Evolutionary conservation across 2,113 vertebrate species (phyloP), one percentile per base, ranked within the genome.

Genomic region (Atrichornis clamosus): DNA sequence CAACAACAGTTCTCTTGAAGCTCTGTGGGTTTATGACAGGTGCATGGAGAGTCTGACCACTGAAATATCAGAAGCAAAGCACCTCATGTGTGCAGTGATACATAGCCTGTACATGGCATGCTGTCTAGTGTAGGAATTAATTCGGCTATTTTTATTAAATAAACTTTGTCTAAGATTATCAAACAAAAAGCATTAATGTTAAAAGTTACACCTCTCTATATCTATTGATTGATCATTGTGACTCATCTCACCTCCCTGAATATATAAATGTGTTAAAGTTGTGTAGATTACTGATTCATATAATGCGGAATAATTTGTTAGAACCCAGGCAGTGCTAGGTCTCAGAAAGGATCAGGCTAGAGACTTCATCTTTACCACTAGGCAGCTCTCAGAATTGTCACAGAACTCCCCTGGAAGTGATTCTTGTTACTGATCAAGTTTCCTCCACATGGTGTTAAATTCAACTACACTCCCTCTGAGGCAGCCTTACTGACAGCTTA

Each of bases 81-180:
- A 13, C 27, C 6, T 20, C 49, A 60, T 0, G 0, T 56, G 7
- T 63, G 65, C 22, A 19, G 28, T 32, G 39, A 78, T 11, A 76
- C 11, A 24, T 7, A 59, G 10, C 26, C 35, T 39, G 16, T 27
- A 27, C 10, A 20, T n/a, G 32, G 26, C n/a, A 56, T 19, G 33
- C 28, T 86, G 15, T 59, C 18, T 24, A 52, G 26, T 19, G 15
- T 22, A 55, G 46, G 30, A 76, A 69, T n/a, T 72, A 72, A 74
- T 69, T 32, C 5, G 26, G 20, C 0, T 0, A 33, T 81, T 81
- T 75, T 26, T 46, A 32, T 47, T 77, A 77, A 80, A 77, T 28
- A 77, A 77, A 6, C 4, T 84, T 86, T 72, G 37, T 68, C 10
- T 32, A 76, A 62, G 30, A 30, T 52, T 87, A 44, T 33, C 1